Evolutionary conservation across 2,113 vertebrate species (phyloP).

Genomic region (Tragelaphus strepsiceros): DNA sequence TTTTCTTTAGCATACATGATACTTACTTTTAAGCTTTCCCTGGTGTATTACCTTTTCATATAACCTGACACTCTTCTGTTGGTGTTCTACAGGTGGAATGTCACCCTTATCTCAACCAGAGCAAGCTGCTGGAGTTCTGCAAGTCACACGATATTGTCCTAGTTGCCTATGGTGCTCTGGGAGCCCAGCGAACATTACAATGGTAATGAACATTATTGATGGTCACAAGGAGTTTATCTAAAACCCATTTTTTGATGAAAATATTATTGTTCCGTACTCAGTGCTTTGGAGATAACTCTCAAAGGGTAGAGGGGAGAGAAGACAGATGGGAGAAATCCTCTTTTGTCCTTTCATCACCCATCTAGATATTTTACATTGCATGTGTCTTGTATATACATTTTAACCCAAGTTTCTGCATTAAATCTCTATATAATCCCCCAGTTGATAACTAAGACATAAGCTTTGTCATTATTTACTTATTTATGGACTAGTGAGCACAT

Average conservation of each 20-base stretch:
- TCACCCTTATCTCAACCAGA: conserved; percentile 75
- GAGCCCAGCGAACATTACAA: conserved; percentile 55
- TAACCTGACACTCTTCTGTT: not conserved
- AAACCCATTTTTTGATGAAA: not conserved
- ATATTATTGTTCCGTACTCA: not conserved
- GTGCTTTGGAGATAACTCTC: not conserved
- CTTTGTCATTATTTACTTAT: too few species aligned
- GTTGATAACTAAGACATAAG: not conserved
- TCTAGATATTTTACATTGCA: not conserved
- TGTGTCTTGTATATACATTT: not conserved
- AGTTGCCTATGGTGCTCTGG: conserved; percentile 80
- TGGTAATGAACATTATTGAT: not conserved
- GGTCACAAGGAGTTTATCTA: not conserved
- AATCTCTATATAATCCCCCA: not conserved
- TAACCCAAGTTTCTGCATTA: not conserved
- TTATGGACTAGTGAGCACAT: too few species aligned
- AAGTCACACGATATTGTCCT: conserved; percentile 80
- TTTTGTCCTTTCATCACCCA: not conserved
- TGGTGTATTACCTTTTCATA: not conserved
- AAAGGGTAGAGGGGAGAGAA: fast-evolving
- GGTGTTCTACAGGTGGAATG: conserved; percentile 78
- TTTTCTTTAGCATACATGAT: not conserved
- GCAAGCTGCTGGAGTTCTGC: conserved; percentile 83
- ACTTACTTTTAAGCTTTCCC: not conserved
- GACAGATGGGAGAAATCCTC: not conserved